These are phyloP conservation scores for Axis porcinus DNA, from an alignment of 2,113 vertebrate genomes.

Conservation along the genomic window DNA sequence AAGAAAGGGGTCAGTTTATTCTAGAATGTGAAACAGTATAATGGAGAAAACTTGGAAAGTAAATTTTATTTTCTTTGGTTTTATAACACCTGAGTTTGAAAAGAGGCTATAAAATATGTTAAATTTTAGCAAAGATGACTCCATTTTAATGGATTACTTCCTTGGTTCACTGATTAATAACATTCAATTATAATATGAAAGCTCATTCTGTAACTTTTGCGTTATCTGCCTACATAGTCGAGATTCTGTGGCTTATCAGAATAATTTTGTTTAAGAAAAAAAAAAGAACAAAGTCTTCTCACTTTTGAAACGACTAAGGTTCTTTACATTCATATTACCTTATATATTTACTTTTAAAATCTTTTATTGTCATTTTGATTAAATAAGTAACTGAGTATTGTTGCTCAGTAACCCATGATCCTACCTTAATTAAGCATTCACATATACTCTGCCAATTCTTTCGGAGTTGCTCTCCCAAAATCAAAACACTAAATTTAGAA, in stretches of 20 bases:
- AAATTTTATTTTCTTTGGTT: conserved; percentile 6
- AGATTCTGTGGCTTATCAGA: neutral
- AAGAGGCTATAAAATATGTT: neutral
- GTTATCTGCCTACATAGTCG: neutral
- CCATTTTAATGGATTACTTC: neutral
- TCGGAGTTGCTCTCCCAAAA: neutral
- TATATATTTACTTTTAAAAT: conserved; percentile 5
- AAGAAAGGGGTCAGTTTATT: neutral
- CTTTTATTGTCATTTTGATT: neutral
- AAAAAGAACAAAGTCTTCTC: neutral
- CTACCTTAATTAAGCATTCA: neutral
- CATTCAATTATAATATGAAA: neutral
- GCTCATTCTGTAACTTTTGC: neutral
- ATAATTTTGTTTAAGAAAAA: neutral
- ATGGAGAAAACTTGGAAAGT: neutral
- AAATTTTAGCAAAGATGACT: conserved; percentile 11
- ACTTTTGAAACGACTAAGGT: neutral
- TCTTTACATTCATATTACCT: neutral
- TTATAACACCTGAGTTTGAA: neutral
- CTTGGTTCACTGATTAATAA: neutral
- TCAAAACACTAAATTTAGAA: neutral
- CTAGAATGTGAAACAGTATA: neutral
- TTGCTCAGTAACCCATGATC: neutral
- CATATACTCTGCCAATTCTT: neutral
- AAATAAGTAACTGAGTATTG: neutral